Evolutionary conservation across 2,888 invertebrate species (phyloP), one percentile per base, ranked within the genome.

Genomic region (Latrodectus hesperus): DNA sequence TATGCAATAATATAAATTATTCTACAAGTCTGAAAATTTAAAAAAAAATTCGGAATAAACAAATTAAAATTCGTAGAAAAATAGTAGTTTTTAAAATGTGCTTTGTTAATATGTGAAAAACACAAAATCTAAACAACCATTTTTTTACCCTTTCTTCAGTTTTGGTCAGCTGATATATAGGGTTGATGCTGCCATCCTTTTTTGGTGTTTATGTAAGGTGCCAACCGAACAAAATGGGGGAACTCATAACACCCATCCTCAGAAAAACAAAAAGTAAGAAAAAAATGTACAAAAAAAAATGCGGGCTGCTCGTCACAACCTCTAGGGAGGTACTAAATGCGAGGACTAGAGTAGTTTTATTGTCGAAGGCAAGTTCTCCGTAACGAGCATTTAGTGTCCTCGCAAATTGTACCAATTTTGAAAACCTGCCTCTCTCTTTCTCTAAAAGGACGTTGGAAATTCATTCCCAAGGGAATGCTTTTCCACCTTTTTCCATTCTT

Each of bases 341-440:
- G 53, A 72, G 75, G 64, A 79, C 80, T 80, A 74, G 81, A 86
- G 80, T 76, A 75, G 75, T 82, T 87, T 87, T 87, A 87, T 81
- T 81, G 86, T 87, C 86, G 60, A 73, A 72, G 86, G 77, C 78
- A 75, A 77, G 84, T 84, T 78, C 84, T 72, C 78, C 72, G 86
- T 87, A 87, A 87, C 86, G 86, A 87, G 81, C 86, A 81, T 86
- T 86, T 86, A 87, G 86, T 81, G 81, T 81, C 86, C 76, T 81
- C 86, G 76, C 86, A 87, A 87, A 87, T 87, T 81, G 86, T 87
- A 81, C 86, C 86, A 81, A 87, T 87, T 87, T 87, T 87, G 81
- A 87, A 87, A 87, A 77, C 84, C 67, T 73, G 38, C 73, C 53
- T 64, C 51, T 49, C 17, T 60, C 72, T 64, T 38, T 60, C 16